Base-by-base conservation (phyloP, 2,888 invertebrate genomes). In the Gari tellinella region DNA sequence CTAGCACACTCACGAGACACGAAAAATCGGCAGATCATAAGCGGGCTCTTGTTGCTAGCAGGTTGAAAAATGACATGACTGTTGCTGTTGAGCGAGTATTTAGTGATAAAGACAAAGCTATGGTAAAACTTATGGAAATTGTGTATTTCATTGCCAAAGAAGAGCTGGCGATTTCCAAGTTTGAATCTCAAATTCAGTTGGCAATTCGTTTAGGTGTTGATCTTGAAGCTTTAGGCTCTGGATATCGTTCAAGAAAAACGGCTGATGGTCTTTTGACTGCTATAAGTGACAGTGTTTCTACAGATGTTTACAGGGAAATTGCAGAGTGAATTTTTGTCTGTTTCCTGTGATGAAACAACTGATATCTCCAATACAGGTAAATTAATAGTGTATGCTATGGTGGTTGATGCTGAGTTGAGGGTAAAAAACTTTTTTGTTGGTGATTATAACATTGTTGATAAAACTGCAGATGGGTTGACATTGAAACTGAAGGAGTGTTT, bases 291-390 rank as follows among this genome's bases (percentile, higher is more conserved):
- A 41, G 23, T 37, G 38, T 60, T 4, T 15, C 26, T 17, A n/a
- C 46, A 25, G 40, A 46, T n/a, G 7, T 46, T 46, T 46, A 12
- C 12, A 46, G 7, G 40, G 12, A 38, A 19, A 12, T n/a, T n/a
- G 3, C 14, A 56, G 19, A 56, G 60, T 48, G 48, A 48, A 4
- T 60, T 60, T 60, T 48, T 60, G 26, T 60, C 48, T 19, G 38
- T 46, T 17, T 60, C 60, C 23, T 60, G 31, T 37, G 38, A 60
- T 60, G 60, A 46, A 49, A 60, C 60, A 12, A 60, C 60, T 25
- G 60, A 60, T 23, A 26, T 60, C 14, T 60, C 48, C 15, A 25
- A 15, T n/a, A 23, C 19, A 26, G 25, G 58, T 26, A 45, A 58
- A 46, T 14, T 46, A 12, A 46, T 58, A 15, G 15, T 58, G 25